Evolutionary conservation across 2,888 invertebrate species (phyloP).

Genomic region (Athalia cordata): DNA sequence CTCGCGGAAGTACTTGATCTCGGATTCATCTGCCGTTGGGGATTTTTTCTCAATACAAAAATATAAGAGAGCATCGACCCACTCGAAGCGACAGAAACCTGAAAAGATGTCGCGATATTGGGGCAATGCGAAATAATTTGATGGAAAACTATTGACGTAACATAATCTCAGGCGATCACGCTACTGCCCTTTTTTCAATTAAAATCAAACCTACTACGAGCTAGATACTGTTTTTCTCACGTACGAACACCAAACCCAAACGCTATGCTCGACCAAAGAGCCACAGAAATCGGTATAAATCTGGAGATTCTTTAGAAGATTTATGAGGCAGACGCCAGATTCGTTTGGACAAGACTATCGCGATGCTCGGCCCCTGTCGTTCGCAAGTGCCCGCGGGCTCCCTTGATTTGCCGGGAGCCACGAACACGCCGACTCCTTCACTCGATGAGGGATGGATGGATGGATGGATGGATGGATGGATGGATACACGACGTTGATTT

Average conservation of each 20-base stretch:
- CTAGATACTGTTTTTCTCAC: not conserved
- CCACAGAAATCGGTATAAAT: constrained; percentile 6
- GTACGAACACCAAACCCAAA: not conserved
- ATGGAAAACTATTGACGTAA: constrained; percentile 60
- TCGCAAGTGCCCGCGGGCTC: constrained; percentile 58
- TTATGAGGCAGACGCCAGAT: constrained; percentile 35
- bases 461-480: constrained; percentile 52
- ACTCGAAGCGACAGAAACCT: constrained; percentile 52
- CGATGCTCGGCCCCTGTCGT: constrained; percentile 50
- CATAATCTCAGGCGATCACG: not conserved
- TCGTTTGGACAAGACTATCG: constrained; percentile 61
- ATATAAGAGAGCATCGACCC: constrained; percentile 55
- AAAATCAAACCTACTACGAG: not conserved
- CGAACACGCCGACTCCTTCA: constrained; percentile 49
- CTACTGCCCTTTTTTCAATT: not conserved
- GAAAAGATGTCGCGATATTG: constrained; percentile 59
- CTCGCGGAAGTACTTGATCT: constrained; percentile 36
- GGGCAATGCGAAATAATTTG: constrained; percentile 59
- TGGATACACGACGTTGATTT: constrained; percentile 55
- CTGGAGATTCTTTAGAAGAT: constrained; percentile 6
- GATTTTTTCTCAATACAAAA: constrained; percentile 36
- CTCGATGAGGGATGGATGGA: constrained; percentile 60
- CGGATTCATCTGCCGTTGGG: constrained; percentile 35
- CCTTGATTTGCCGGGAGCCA: constrained; percentile 57
- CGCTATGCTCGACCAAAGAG: not conserved